A percentile compares a stretch with the other conserved stretches of the same genome.
Conservation (phyloP, 1,140 invertebrate species). For the Monochamus saltuarius region DNA sequence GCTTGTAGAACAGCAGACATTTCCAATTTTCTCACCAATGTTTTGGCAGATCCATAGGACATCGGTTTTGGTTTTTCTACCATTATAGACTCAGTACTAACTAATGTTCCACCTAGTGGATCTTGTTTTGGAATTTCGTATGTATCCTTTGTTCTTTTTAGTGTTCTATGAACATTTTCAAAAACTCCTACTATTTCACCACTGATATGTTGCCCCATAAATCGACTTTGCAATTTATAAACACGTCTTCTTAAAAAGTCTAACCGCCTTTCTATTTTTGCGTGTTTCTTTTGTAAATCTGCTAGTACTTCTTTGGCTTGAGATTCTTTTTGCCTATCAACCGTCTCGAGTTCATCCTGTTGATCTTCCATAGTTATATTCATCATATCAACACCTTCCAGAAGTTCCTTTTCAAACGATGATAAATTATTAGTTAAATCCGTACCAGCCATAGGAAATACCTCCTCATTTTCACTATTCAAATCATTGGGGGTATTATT, state of each 20-base stretch:
- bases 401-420: constrained; percentile 60
- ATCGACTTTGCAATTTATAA: constrained; percentile 70
- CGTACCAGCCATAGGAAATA: constrained; percentile 57
- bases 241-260: constrained; percentile 72
- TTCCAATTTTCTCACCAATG: constrained; percentile 58
- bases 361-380: constrained; percentile 59
- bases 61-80: constrained; percentile 47
- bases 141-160: constrained; percentile 45
- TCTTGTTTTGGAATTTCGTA: constrained; percentile 17
- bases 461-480: constrained; percentile 57
- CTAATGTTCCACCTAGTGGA: background rate
- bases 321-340: constrained; percentile 43
- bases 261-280: constrained; percentile 64
- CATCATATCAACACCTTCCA: constrained; percentile 60
- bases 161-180: constrained; percentile 64
- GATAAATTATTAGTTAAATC: constrained; percentile 49
- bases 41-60: constrained; percentile 58
- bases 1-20: constrained; percentile 50
- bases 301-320: constrained; percentile 52
- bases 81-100: background rate
- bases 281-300: constrained; percentile 57
- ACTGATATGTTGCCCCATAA: constrained; percentile 71
- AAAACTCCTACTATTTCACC: constrained; percentile 74
- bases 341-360: constrained; percentile 45
- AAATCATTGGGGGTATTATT: constrained; percentile 44